phyloP scores from a whole-genome alignment of 53 echinoderm and acorn worm genomes.

The Holothuria scabra region DNA sequence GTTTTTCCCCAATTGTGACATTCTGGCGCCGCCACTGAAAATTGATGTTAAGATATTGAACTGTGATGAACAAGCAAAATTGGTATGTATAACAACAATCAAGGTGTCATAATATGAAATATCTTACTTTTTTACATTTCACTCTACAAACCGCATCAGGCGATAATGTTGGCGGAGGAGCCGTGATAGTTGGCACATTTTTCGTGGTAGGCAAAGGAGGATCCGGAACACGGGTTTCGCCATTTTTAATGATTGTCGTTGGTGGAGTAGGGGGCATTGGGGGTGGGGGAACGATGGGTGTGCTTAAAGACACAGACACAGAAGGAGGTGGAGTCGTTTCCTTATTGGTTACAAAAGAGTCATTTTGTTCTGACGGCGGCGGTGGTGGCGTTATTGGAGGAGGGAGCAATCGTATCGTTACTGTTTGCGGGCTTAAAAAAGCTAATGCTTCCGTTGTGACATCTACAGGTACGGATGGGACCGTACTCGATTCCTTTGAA shows the following conservation, averaged over 20 bases:
- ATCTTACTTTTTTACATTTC: slow-evolving; percentile 28
- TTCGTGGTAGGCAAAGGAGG: neutral
- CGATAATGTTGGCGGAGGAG: neutral
- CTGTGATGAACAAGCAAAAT: too few species aligned
- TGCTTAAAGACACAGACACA: neutral
- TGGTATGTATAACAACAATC: too few species aligned
- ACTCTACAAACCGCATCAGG: neutral
- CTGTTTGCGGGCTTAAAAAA: slow-evolving; percentile 34
- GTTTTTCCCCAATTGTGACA: too few species aligned
- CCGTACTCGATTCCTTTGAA: neutral
- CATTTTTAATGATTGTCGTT: slow-evolving; percentile 38
- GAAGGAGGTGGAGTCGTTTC: neutral
- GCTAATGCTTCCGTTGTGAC: slow-evolving; percentile 1
- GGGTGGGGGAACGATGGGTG: slow-evolving; percentile 50
- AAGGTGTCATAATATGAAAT: too few species aligned
- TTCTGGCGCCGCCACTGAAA: too few species aligned
- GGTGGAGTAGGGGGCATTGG: slow-evolving; percentile 63
- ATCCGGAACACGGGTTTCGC: neutral
- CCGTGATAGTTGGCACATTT: too few species aligned
- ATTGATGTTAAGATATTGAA: too few species aligned
- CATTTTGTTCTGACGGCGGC: slow-evolving; percentile 70
- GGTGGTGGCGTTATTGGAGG: slow-evolving; percentile 95
- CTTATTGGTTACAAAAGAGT: neutral
- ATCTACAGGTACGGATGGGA: neutral
- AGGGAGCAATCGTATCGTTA: slow-evolving; percentile 82